These are phyloP conservation scores for Macrosiphum euphorbiae DNA, from an alignment of 2,888 invertebrate species.

Conservation along the genomic window DNA sequence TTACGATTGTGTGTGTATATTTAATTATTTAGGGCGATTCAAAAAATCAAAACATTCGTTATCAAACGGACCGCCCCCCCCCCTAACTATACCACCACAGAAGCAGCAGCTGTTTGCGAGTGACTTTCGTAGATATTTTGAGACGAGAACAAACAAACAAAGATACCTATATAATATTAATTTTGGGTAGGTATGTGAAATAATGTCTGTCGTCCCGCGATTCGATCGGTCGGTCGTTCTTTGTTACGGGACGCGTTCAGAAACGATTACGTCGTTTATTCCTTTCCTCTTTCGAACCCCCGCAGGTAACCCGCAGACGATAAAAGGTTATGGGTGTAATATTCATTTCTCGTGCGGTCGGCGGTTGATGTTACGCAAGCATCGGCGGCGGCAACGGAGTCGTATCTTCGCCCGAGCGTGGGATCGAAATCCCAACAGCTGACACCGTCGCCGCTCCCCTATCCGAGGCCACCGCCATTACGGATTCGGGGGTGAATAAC, in stretches of 20 bases:
- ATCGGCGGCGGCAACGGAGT: neutral
- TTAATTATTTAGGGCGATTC: slow-evolving; percentile 1
- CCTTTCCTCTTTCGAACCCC: slow-evolving; percentile 6
- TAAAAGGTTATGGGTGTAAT: slow-evolving; percentile 32
- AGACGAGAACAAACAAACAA: neutral
- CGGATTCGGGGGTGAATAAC: slow-evolving; percentile 59
- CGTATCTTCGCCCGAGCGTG: slow-evolving; percentile 33
- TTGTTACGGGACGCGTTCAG: slow-evolving; percentile 18
- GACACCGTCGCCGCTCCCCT: slow-evolving; percentile 34
- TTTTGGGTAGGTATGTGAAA: neutral
- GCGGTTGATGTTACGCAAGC: slow-evolving; percentile 46
- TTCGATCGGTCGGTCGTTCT: slow-evolving; percentile 11
- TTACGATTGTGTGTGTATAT: neutral
- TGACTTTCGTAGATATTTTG: neutral
- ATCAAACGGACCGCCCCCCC: neutral
- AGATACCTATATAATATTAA: neutral
- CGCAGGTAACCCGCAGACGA: slow-evolving; percentile 34
- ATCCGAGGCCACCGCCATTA: slow-evolving; percentile 44
- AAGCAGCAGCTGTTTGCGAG: neutral
- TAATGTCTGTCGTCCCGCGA: neutral
- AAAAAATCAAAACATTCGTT: slow-evolving; percentile 29
- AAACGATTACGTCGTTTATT: slow-evolving; percentile 30
- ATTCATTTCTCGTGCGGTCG: slow-evolving; percentile 14
- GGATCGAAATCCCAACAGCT: slow-evolving; percentile 57
- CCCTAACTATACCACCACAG: neutral